phyloP scores from a whole-genome alignment of 2,113 vertebrate species.

The Stigmatopora nigra region DNA sequence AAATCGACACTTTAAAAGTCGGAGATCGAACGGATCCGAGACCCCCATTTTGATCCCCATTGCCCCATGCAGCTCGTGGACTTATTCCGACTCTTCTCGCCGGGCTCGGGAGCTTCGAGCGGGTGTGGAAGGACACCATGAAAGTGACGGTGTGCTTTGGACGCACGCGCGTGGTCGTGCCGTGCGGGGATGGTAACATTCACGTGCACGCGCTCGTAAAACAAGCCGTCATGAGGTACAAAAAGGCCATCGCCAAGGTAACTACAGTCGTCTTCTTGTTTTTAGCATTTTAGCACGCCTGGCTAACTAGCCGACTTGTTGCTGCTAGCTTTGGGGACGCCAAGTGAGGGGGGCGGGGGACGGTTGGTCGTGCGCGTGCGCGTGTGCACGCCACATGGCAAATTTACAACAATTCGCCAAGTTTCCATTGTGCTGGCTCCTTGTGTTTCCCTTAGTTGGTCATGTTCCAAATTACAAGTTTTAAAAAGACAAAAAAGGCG shows the following conservation, averaged over 20 bases:
- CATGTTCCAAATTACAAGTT: not conserved
- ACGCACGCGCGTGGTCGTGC: slow-evolving; percentile 90
- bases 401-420: slow-evolving; percentile 35
- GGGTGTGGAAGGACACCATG: slow-evolving; percentile 47
- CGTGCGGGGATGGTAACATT: slow-evolving; percentile 87
- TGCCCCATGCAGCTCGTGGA: slow-evolving; percentile 18
- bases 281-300: not conserved
- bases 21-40: not conserved
- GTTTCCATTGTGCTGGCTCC: not conserved
- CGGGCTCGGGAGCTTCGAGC: slow-evolving; percentile 43
- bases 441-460: not conserved
- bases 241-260: slow-evolving; percentile 94
- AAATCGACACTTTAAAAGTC: not conserved
- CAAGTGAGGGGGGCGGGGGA: not conserved
- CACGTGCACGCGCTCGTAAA: slow-evolving; percentile 83
- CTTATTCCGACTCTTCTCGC: slow-evolving; percentile 15
- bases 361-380: not conserved
- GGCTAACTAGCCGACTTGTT: slow-evolving; percentile 1
- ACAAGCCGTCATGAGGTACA: slow-evolving; percentile 89
- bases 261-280: slow-evolving; percentile 38
- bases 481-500: not conserved
- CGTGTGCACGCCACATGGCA: slow-evolving; percentile 45
- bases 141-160: slow-evolving; percentile 90
- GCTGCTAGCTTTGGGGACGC: not conserved
- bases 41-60: not conserved